Base-by-base conservation (phyloP, 2,113 vertebrate genomes). In the Epinephelus moara region DNA sequence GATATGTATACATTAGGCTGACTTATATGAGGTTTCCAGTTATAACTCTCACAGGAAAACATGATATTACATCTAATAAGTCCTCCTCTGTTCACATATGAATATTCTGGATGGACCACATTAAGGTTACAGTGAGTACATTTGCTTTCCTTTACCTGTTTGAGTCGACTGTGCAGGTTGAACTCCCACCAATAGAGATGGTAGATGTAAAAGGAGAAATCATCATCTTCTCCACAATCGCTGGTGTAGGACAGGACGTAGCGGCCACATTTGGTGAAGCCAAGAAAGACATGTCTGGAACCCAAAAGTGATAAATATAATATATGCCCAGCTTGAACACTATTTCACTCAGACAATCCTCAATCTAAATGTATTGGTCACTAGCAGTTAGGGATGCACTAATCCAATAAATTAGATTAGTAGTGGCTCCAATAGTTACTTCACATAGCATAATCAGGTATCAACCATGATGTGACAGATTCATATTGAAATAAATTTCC, bases 171-270 rank as follows among this genome's bases (percentile, higher is more conserved):
- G 95, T 98, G 97, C 6, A 98, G 94, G 85, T 98, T 97, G 93
- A 98, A 98, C 85, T 98, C 97, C 97, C 98, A 99, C 98, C 98
- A 99, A 84, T 98, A 98, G 2, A 99, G 96, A 89, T 97, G 96
- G 80, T 99, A 99, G 25, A 96, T 96, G 81, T 97, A 98, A 92
- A 97, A 97, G 74, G 96, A 97, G 81, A 96, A 96, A 69, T 98
- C 97, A 0, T 98, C 97, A 0, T 97, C 97, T 0, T 98, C 97
- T 4, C 97, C 96, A 1, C 96, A 97, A 91, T 96, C 96, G 68
- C 97, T 97, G 70, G 97, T 98, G 91, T 99, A 99, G 61, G 97
- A 99, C n/a, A 99, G 93, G 21, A 99, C 96, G 0, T 97, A 98
- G 67, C 97, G 96, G 21, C 97, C 97, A 0, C 98, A 98, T 93